A percentile compares a stretch with the other conserved stretches of the same genome.
These are phyloP conservation scores for Graphium colonna DNA, from an alignment of 2,888 invertebrate genomes.

Conservation along the genomic window DNA sequence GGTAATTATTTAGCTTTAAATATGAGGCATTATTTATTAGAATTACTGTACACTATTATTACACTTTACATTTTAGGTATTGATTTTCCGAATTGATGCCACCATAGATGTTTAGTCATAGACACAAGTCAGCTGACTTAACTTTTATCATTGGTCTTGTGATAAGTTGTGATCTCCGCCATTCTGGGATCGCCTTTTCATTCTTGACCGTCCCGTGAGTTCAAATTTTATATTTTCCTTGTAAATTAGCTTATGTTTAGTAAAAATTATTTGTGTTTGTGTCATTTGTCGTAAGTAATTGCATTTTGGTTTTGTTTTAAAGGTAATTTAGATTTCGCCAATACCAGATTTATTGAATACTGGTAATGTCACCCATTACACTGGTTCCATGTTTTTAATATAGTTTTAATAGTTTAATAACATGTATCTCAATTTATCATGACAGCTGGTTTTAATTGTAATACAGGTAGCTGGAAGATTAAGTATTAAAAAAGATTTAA, in stretches of 20 bases:
- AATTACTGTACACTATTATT: neutral
- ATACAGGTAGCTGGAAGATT: no score
- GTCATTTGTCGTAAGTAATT: conserved; percentile 42
- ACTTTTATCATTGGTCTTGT: conserved; percentile 80
- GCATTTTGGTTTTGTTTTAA: conserved; percentile 38
- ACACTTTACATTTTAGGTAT: neutral
- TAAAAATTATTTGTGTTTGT: conserved; percentile 50
- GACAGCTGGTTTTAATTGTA: no score
- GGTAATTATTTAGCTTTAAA: no score
- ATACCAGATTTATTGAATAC: conserved; percentile 30
- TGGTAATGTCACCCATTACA: conserved; percentile 26
- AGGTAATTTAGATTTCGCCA: conserved; percentile 50
- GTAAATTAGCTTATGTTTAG: conserved; percentile 35
- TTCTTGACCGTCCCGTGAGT: conserved; percentile 75
- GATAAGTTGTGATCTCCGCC: conserved; percentile 78
- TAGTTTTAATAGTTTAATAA: neutral
- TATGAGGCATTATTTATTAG: neutral
- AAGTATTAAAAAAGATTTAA: no score
- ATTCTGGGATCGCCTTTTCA: conserved; percentile 76
- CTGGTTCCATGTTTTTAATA: conserved; percentile 9
- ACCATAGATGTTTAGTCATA: conserved; percentile 60
- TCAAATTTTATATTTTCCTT: conserved; percentile 47
- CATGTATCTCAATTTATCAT: no score
- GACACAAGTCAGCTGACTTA: conserved; percentile 76
- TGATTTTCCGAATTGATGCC: conserved; percentile 5